A percentile compares a stretch with the other conserved stretches of the same genome.
These are phyloP conservation scores for Drosophila watanabei DNA, from an alignment of 1,140 invertebrate species.

Conservation along the genomic window DNA sequence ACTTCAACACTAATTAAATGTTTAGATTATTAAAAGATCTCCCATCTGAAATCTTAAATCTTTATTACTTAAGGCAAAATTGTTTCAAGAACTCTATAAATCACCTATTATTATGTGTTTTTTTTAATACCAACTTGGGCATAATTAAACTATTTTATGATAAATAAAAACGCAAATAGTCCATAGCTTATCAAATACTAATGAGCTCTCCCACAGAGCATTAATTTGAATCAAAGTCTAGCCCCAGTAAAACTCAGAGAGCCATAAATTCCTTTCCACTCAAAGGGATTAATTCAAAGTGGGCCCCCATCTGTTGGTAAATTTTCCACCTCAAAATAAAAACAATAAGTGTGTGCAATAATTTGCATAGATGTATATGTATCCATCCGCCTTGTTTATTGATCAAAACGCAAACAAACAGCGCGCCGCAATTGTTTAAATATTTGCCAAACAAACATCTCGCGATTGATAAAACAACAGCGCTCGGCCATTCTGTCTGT, in stretches of 20 bases:
- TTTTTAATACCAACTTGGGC: conserved; percentile 1
- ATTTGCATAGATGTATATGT: conserved; percentile 40
- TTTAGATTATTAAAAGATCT: too few species aligned
- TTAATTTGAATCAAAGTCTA: background rate
- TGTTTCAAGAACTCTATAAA: background rate
- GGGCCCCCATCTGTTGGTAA: conserved; percentile 1
- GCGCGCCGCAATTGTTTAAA: conserved; percentile 46
- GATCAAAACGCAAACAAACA: conserved; percentile 47
- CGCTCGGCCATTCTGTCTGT: conserved; percentile 15
- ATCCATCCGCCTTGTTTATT: conserved; percentile 51
- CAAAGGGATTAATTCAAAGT: background rate
- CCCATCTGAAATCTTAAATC: background rate
- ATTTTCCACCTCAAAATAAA: conserved; percentile 5
- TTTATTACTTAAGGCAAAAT: background rate
- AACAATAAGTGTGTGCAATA: conserved; percentile 36
- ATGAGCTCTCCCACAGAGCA: background rate
- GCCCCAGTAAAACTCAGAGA: background rate
- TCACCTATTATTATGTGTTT: background rate
- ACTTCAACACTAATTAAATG: background rate
- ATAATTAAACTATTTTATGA: conserved; percentile 4
- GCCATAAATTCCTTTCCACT: conserved; percentile 1
- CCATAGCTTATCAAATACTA: background rate
- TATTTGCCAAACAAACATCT: conserved; percentile 55
- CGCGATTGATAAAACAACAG: conserved; percentile 59
- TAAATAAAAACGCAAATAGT: background rate